Evolutionary conservation across 1,140 invertebrate species (phyloP).

Genomic region (Neocloeon triangulifer): DNA sequence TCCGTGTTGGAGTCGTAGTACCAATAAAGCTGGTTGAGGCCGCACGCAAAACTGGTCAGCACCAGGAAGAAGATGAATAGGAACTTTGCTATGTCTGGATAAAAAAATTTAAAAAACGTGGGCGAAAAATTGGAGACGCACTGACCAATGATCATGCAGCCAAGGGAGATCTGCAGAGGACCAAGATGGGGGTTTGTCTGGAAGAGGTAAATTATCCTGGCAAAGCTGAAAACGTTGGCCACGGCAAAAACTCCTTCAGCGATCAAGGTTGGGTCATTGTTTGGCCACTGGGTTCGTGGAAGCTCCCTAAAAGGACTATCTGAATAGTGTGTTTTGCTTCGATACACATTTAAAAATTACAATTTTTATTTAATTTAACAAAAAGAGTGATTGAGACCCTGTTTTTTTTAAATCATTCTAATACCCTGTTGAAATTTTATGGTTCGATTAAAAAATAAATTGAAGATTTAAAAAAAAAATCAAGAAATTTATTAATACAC

Average conservation of each 20-base stretch:
- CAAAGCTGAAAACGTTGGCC: constrained; percentile 31
- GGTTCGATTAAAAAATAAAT: too few relatives aligned
- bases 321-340: too few relatives aligned
- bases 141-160: constrained; percentile 22
- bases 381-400: too few relatives aligned
- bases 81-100: constrained; percentile 25
- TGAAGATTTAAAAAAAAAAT: too few relatives aligned
- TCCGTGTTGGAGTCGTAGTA: constrained; percentile 21
- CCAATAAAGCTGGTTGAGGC: constrained; percentile 30
- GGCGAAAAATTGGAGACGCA: background rate
- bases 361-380: too few relatives aligned
- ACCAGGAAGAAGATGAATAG: constrained; percentile 23
- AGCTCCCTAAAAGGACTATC: too few relatives aligned
- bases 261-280: constrained; percentile 30
- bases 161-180: constrained; percentile 30
- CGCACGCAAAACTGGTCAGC: constrained; percentile 16
- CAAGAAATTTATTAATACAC: too few relatives aligned
- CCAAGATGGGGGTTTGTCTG: constrained; percentile 32
- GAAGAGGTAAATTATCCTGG: constrained; percentile 32
- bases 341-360: too few relatives aligned
- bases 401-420: too few relatives aligned
- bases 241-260: constrained; percentile 31
- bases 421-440: too few relatives aligned
- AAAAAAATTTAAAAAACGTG: background rate
- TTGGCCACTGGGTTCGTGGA: constrained; percentile 24